phyloP scores from a whole-genome alignment of 2,888 invertebrate species.

The Euclidia mi region DNA sequence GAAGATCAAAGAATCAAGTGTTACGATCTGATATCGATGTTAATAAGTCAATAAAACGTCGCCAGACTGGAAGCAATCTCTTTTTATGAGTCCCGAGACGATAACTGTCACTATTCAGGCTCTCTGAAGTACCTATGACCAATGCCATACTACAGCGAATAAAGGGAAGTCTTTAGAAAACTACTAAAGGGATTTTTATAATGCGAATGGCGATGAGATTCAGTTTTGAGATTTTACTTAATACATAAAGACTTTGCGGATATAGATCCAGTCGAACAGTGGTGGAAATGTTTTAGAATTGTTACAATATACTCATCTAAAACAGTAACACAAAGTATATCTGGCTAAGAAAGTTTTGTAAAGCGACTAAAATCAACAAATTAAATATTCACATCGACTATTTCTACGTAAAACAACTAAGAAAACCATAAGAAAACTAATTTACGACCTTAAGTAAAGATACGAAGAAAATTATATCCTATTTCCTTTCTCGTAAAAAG shows the following conservation, averaged over 20 bases:
- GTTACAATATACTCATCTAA: too few relatives aligned
- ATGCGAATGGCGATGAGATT: conserved; percentile 1
- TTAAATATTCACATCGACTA: too few relatives aligned
- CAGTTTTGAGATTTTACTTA: not conserved
- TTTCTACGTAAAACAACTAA: too few relatives aligned
- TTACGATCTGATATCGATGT: conserved; percentile 89
- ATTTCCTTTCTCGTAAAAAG: too few relatives aligned
- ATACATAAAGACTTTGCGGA: not conserved
- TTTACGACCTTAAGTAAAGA: too few relatives aligned
- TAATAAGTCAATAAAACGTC: conserved; percentile 90
- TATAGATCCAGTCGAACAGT: not conserved
- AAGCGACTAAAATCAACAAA: too few relatives aligned
- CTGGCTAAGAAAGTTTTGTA: too few relatives aligned
- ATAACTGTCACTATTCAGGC: conserved; percentile 83
- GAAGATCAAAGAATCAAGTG: conserved; percentile 87
- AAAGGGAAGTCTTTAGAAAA: conserved; percentile 48
- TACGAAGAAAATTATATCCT: too few relatives aligned
- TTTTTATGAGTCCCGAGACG: conserved; percentile 87
- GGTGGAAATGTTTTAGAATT: not conserved
- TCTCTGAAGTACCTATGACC: conserved; percentile 74
- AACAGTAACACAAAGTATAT: too few relatives aligned
- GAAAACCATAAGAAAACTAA: too few relatives aligned
- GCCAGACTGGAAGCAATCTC: conserved; percentile 88
- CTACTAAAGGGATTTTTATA: conserved; percentile 44
- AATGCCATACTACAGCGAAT: conserved; percentile 63